Percentiles rank a stretch among this genome's conserved stretches.
Evolutionary conservation across 2,113 vertebrate genomes (phyloP).

Genomic region (Hypanus sabinus): DNA sequence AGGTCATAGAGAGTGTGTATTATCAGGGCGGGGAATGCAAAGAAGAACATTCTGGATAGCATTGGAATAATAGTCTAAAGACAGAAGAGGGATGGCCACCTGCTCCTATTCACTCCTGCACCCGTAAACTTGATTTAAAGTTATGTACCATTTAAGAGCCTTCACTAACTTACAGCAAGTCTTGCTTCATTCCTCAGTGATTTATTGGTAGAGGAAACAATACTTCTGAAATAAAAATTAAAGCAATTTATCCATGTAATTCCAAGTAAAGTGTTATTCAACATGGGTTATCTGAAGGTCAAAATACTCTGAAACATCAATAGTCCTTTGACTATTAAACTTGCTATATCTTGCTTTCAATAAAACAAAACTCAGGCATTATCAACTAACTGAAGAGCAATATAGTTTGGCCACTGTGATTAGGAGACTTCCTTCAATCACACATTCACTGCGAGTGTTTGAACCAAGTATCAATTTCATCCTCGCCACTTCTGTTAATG

Average conservation of each 20-base stretch:
- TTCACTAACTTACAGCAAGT: neutral
- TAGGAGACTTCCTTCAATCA: neutral
- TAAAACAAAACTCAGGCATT: neutral
- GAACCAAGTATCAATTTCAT: constrained; percentile 15
- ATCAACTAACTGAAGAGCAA: neutral
- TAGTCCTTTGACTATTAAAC: neutral
- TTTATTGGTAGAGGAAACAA: neutral
- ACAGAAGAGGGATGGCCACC: neutral
- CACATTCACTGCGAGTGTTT: neutral
- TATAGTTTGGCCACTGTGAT: neutral
- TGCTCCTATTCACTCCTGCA: neutral
- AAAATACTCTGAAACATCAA: neutral
- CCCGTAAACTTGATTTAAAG: neutral
- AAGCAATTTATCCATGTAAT: neutral
- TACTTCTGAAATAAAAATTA: neutral
- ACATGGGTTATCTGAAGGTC: neutral
- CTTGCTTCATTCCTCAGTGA: neutral
- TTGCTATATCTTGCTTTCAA: neutral
- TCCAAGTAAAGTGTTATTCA: neutral
- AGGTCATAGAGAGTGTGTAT: neutral
- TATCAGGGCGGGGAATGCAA: too few relatives aligned
- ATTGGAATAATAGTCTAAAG: neutral
- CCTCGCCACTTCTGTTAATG: constrained; percentile 38
- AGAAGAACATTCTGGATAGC: neutral
- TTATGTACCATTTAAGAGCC: neutral